Percentiles rank a stretch among this genome's conserved stretches.
Conservation (phyloP, 2,888 invertebrate genomes). For the Apotomis capreana region DNA sequence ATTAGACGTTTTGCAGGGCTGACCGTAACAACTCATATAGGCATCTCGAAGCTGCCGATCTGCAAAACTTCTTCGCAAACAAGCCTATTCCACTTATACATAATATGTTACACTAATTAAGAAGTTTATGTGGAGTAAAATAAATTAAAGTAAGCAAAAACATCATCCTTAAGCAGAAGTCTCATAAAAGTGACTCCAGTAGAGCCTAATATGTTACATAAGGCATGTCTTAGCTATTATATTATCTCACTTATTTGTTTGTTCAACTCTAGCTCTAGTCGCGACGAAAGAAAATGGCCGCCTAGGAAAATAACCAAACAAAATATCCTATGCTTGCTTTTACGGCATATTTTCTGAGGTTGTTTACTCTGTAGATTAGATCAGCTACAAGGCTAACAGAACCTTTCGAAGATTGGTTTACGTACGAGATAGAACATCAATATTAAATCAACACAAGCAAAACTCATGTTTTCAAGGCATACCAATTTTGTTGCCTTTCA, state of each 20-base stretch:
- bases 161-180: not conserved
- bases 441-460: not conserved
- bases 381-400: slow-evolving; percentile 47
- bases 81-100: not conserved
- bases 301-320: slow-evolving; percentile 47
- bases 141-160: slow-evolving; percentile 21
- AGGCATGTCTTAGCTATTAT: slow-evolving; percentile 18
- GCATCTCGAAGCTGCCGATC: too few species aligned
- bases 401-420: slow-evolving; percentile 35
- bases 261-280: slow-evolving; percentile 20
- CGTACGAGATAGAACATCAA: slow-evolving; percentile 17
- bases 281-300: slow-evolving; percentile 26
- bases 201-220: slow-evolving; percentile 1
- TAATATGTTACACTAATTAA: not conserved
- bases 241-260: slow-evolving; percentile 38
- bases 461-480: not conserved
- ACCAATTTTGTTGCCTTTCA: not conserved
- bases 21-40: too few species aligned
- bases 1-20: too few species aligned
- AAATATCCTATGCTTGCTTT: slow-evolving; percentile 52
- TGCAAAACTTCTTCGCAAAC: not conserved
- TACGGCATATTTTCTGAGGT: slow-evolving; percentile 56
- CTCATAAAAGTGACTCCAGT: slow-evolving; percentile 7
- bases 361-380: slow-evolving; percentile 71
- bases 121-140: not conserved